Conservation (phyloP, 2,888 invertebrate genomes). For the Chloroclystis v-ata region DNA sequence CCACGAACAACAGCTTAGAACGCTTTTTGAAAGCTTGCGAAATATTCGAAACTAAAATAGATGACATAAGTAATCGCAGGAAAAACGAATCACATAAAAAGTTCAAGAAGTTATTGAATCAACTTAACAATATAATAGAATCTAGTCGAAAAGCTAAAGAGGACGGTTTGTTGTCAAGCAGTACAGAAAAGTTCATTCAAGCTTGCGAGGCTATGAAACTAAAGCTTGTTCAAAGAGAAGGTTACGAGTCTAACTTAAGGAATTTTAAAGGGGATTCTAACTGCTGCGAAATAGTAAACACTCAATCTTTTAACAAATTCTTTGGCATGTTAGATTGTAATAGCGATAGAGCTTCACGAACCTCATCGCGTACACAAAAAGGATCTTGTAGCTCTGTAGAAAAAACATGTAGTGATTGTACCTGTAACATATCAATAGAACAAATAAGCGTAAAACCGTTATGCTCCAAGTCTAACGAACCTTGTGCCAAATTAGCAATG, state of each 20-base stretch:
- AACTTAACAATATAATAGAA: constrained; percentile 36
- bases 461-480: too few relatives aligned
- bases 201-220: constrained; percentile 39
- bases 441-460: too few relatives aligned
- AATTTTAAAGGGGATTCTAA: too few relatives aligned
- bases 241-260: not conserved
- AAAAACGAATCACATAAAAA: constrained; percentile 9
- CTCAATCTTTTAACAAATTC: too few relatives aligned
- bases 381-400: too few relatives aligned
- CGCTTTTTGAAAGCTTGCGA: constrained; percentile 36
- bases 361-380: too few relatives aligned
- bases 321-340: too few relatives aligned
- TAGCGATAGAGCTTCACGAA: not conserved
- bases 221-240: constrained; percentile 14
- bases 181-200: constrained; percentile 37
- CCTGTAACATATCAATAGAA: too few relatives aligned
- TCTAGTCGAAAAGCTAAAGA: constrained; percentile 35
- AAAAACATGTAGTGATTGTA: too few relatives aligned
- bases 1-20: constrained; percentile 28
- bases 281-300: too few relatives aligned
- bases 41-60: constrained; percentile 36
- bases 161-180: constrained; percentile 33
- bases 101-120: constrained; percentile 26
- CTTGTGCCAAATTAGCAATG: too few relatives aligned
- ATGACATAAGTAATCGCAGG: constrained; percentile 20